These are phyloP conservation scores for Platyura marginata DNA, from an alignment of 1,140 invertebrate genomes.

Conservation along the genomic window DNA sequence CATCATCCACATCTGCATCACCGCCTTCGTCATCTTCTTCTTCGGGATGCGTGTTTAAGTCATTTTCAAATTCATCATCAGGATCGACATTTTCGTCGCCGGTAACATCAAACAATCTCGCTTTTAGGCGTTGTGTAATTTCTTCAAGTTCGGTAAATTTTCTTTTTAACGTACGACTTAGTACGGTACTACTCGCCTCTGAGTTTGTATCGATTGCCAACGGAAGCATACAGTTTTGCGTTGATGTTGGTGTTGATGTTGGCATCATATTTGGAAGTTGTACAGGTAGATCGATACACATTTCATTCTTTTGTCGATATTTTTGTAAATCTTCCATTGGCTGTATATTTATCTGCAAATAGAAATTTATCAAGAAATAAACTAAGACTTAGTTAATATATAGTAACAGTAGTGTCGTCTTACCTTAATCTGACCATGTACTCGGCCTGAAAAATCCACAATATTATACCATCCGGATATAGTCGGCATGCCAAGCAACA, in stretches of 20 bases:
- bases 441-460: conserved; percentile 36
- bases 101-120: conserved; percentile 34
- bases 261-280: not conserved
- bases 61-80: conserved; percentile 31
- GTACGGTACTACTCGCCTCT: conserved; percentile 10
- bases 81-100: conserved; percentile 23
- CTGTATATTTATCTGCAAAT: too few relatives aligned
- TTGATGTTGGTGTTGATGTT: conserved; percentile 6
- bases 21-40: conserved; percentile 8
- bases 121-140: conserved; percentile 35
- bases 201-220: conserved; percentile 7
- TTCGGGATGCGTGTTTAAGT: conserved; percentile 25
- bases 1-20: too few relatives aligned
- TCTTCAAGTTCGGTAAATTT: conserved; percentile 41
- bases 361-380: too few relatives aligned
- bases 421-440: conserved; percentile 39
- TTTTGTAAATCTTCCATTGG: too few relatives aligned
- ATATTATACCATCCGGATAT: conserved; percentile 42
- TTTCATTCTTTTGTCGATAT: too few relatives aligned
- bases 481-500: conserved; percentile 28
- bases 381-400: too few relatives aligned
- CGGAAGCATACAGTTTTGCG: not conserved
- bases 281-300: too few relatives aligned
- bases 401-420: too few relatives aligned
- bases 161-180: conserved; percentile 29